These are phyloP conservation scores for Dolichallabes microphthalmus DNA, from an alignment of 2,113 vertebrate genomes.

Conservation along the genomic window DNA sequence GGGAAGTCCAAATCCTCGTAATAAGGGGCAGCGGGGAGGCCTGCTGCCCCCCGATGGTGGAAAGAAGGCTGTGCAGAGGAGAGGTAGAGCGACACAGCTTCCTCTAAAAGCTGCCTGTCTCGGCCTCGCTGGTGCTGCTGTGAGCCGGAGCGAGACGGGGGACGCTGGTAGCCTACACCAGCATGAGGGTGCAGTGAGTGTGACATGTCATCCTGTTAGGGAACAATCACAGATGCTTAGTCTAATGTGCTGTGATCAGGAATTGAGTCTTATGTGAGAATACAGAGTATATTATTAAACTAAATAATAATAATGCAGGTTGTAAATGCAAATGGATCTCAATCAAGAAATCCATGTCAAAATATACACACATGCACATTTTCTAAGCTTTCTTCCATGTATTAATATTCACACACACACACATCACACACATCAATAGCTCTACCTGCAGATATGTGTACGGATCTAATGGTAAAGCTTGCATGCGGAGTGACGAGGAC, in stretches of 20 bases:
- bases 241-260: not conserved
- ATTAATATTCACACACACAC: not conserved
- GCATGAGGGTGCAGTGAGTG: slow-evolving; percentile 63
- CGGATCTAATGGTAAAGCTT: slow-evolving; percentile 80
- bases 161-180: slow-evolving; percentile 65
- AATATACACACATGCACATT: not conserved
- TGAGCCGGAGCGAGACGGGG: slow-evolving; percentile 73
- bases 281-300: no score
- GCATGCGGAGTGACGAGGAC: slow-evolving; percentile 70
- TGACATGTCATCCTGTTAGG: slow-evolving; percentile 74
- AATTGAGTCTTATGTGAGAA: not conserved
- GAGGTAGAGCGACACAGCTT: slow-evolving; percentile 79
- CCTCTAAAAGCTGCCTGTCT: slow-evolving; percentile 83
- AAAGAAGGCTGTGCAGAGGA: slow-evolving; percentile 74
- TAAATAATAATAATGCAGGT: not conserved
- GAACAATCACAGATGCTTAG: slow-evolving; percentile 19
- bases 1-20: slow-evolving; percentile 69
- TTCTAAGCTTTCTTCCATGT: not conserved
- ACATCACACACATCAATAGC: not conserved
- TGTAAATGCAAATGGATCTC: not conserved
- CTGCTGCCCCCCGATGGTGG: slow-evolving; percentile 60
- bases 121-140: slow-evolving; percentile 56
- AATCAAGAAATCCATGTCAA: not conserved
- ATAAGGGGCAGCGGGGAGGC: slow-evolving; percentile 67
- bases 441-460: slow-evolving; percentile 86